phyloP scores from a whole-genome alignment of 2,113 vertebrate genomes.

The Chamaea fasciata region DNA sequence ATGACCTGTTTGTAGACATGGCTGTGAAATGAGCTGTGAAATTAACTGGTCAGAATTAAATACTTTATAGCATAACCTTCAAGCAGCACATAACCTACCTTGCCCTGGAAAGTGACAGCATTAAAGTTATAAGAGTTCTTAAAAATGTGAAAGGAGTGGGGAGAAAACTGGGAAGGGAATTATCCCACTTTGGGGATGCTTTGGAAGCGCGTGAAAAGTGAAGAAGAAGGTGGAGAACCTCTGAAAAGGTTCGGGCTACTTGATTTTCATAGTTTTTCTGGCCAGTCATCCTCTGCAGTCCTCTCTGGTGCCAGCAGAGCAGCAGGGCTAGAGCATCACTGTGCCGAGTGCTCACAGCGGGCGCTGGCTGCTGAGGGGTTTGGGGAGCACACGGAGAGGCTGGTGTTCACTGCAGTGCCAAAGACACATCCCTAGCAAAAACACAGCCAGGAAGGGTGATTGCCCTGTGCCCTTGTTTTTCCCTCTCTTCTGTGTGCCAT shows the following conservation, averaged over 20 bases:
- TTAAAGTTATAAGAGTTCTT: neutral
- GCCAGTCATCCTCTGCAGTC: neutral
- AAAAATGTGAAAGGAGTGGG: neutral
- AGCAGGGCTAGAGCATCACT: neutral
- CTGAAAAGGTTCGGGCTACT: neutral
- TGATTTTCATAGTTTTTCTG: neutral
- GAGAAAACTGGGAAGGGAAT: rapidly evolving
- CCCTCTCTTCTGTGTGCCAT: neutral
- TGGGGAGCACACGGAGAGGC: neutral
- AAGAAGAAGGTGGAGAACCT: neutral
- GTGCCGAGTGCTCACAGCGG: rapidly evolving
- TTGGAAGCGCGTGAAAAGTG: neutral
- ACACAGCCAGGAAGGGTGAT: neutral
- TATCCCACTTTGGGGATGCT: neutral
- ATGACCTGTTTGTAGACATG: neutral
- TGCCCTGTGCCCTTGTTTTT: neutral
- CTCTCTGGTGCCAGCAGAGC: neutral
- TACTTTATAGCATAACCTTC: neutral
- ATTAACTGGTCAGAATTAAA: neutral
- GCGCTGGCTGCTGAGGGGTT: neutral
- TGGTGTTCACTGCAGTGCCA: neutral
- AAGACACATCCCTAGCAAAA: neutral
- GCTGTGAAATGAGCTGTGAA: conserved; percentile 20
- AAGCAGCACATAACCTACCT: neutral
- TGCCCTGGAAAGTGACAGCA: neutral